A percentile compares a stretch with the other conserved stretches of the same genome.
These are phyloP conservation scores for Hirtodrosophila trivittata DNA, from an alignment of 2,888 invertebrate genomes.

Conservation along the genomic window DNA sequence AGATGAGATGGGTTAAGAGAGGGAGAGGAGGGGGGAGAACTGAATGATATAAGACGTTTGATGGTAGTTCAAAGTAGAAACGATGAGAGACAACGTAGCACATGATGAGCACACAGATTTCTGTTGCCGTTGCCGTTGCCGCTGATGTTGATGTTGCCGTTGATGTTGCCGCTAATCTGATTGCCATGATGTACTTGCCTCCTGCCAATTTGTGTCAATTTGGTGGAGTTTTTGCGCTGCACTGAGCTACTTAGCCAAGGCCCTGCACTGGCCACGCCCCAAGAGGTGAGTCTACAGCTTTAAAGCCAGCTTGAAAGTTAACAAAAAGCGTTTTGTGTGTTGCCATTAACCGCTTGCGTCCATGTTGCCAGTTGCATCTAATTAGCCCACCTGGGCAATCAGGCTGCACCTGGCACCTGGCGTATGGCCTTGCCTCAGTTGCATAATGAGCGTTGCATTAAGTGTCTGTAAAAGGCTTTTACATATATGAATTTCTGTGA, in stretches of 20 bases:
- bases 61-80: slow-evolving; percentile 17
- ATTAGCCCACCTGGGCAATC: slow-evolving; percentile 37
- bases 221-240: slow-evolving; percentile 36
- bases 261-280: slow-evolving; percentile 7
- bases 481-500: slow-evolving; percentile 11
- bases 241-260: slow-evolving; percentile 32
- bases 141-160: slow-evolving; percentile 3
- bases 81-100: slow-evolving; percentile 35
- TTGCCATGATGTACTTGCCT: slow-evolving; percentile 67
- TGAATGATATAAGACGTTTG: slow-evolving; percentile 14
- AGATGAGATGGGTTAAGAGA: not conserved
- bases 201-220: slow-evolving; percentile 73
- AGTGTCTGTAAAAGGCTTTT: slow-evolving; percentile 4
- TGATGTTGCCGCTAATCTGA: slow-evolving; percentile 56
- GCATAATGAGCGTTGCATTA: slow-evolving; percentile 35
- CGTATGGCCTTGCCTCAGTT: slow-evolving; percentile 27
- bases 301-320: slow-evolving; percentile 25
- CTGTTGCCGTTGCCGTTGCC: slow-evolving; percentile 13
- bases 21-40: not conserved
- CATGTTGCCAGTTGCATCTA: slow-evolving; percentile 23
- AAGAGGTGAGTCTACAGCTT: slow-evolving; percentile 9
- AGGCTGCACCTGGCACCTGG: slow-evolving; percentile 21
- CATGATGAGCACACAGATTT: slow-evolving; percentile 54
- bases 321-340: slow-evolving; percentile 29
- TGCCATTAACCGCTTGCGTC: slow-evolving; percentile 25